A percentile compares a stretch with the other conserved stretches of the same genome.
phyloP scores from a whole-genome alignment of 2,888 invertebrate species.

The Cheilosia soror region DNA sequence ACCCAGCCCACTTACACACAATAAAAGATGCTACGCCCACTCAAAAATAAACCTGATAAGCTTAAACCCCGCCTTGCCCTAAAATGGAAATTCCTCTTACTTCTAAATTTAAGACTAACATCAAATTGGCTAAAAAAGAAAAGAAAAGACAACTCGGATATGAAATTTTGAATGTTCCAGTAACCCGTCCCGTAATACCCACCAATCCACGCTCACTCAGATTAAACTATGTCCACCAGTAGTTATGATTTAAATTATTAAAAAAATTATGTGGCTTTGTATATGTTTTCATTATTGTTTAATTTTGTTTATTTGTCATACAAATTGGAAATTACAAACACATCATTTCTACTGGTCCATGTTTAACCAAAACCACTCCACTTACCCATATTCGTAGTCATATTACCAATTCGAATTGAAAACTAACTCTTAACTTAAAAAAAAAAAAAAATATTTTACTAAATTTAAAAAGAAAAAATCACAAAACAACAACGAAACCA shows the following conservation, averaged over 20 bases:
- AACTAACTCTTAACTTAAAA: slow-evolving; percentile 29
- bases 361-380: slow-evolving; percentile 56
- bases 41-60: not conserved
- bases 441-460: not conserved
- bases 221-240: slow-evolving; percentile 62
- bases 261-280: slow-evolving; percentile 28
- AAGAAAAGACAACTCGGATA: not conserved
- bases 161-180: slow-evolving; percentile 12
- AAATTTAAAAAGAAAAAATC: not conserved
- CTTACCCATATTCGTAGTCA: slow-evolving; percentile 6
- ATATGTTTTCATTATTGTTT: slow-evolving; percentile 40
- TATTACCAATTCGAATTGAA: slow-evolving; percentile 26
- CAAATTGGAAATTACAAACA: slow-evolving; percentile 3
- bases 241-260: slow-evolving; percentile 67
- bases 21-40: slow-evolving; percentile 3
- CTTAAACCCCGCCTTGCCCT: not conserved
- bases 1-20: slow-evolving; percentile 13
- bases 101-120: slow-evolving; percentile 40
- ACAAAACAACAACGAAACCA: slow-evolving; percentile 49
- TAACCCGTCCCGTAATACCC: not conserved
- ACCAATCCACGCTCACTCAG: not conserved
- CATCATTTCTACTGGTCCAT: slow-evolving; percentile 74
- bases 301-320: slow-evolving; percentile 30
- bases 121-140: slow-evolving; percentile 46
- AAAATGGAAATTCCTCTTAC: not conserved